A percentile compares a stretch with the other conserved stretches of the same genome.
phyloP scores from a whole-genome alignment of 2,797 vertebrate species.

The Brachyalestes nurse region DNA sequence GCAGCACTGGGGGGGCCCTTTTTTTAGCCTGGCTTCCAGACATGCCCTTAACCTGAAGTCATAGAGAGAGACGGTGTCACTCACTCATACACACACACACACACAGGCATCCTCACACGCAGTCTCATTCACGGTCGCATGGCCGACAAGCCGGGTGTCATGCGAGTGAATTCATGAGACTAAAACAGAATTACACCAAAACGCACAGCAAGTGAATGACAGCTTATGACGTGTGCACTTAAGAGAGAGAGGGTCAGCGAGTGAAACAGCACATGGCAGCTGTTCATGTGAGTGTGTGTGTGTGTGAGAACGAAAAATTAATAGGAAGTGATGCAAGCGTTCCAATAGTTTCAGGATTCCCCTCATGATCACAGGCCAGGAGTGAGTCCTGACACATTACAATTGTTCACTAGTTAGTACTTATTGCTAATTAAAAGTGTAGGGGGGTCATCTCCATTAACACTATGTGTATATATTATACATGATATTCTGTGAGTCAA shows the following conservation, averaged over 20 bases:
- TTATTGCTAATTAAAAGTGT: too few species aligned
- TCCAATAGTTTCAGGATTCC: background rate
- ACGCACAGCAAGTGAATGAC: background rate
- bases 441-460: too few species aligned
- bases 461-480: too few species aligned
- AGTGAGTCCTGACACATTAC: too few species aligned
- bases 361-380: background rate
- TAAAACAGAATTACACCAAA: background rate
- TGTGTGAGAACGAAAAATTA: background rate
- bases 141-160: background rate
- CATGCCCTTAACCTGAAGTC: slow-evolving; percentile 79
- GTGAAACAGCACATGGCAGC: background rate
- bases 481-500: too few species aligned
- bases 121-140: background rate
- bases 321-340: background rate
- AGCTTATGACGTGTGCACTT: background rate
- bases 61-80: slow-evolving; percentile 61
- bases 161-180: background rate
- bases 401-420: too few species aligned
- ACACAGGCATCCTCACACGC: background rate
- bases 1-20: slow-evolving; percentile 64
- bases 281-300: background rate
- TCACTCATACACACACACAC: slow-evolving; percentile 15
- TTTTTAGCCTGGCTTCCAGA: slow-evolving; percentile 85
- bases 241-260: too few species aligned